phyloP scores from a whole-genome alignment of 2,113 vertebrate genomes.

The Orcinus orca region DNA sequence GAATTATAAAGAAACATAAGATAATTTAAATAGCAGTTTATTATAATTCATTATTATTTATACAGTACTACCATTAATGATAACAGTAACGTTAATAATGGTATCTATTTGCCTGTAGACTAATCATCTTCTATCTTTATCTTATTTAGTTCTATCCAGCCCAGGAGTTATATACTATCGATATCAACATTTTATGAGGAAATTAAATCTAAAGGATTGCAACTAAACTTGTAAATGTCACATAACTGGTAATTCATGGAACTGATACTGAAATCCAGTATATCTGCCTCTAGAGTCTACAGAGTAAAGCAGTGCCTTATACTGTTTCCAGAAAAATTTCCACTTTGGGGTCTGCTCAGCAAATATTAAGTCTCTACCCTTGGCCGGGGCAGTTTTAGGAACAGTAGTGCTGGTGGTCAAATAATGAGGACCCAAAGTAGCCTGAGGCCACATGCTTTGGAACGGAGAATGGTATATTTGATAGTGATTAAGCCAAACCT shows the following conservation, averaged over 20 bases:
- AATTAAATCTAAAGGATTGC: not conserved
- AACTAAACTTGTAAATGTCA: not conserved
- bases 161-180: not conserved
- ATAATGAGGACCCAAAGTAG: not conserved
- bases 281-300: not conserved
- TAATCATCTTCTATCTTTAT: not conserved
- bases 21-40: not conserved
- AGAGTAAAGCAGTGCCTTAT: not conserved
- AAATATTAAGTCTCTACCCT: not conserved
- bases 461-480: not conserved
- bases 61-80: not conserved
- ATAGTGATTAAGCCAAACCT: not conserved
- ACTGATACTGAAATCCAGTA: not conserved
- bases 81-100: not conserved
- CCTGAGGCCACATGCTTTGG: not conserved
- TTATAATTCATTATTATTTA: not conserved
- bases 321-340: not conserved
- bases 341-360: not conserved
- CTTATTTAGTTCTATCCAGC: not conserved
- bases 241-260: not conserved
- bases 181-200: not conserved
- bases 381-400: not conserved
- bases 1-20: not conserved
- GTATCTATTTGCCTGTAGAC: not conserved
- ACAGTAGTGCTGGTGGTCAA: not conserved